These are phyloP conservation scores for Palaemon carinicauda DNA, from an alignment of 1,140 invertebrate species.

Conservation along the genomic window DNA sequence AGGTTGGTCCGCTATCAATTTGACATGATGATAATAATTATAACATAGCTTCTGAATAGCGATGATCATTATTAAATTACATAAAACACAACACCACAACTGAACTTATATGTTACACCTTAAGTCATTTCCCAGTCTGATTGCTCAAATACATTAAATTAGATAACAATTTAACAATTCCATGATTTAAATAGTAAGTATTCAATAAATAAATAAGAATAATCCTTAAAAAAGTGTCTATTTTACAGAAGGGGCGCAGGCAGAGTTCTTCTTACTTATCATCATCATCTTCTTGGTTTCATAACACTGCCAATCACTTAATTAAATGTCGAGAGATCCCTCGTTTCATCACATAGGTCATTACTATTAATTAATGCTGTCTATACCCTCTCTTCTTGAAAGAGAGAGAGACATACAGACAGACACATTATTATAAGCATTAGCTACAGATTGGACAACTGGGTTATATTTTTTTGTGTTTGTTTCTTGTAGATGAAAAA, in stretches of 20 bases:
- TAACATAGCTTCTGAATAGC: constrained; percentile 43
- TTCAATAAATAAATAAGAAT: constrained; percentile 56
- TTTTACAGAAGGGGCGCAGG: constrained; percentile 44
- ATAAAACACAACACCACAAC: constrained; percentile 49
- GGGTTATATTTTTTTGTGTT: not conserved
- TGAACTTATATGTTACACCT: constrained; percentile 45
- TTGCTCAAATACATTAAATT: constrained; percentile 46
- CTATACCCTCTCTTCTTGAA: not conserved
- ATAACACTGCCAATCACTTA: too few species aligned
- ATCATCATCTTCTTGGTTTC: not conserved
- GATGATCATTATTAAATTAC: constrained; percentile 6
- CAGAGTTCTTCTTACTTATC: not conserved
- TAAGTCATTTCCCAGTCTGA: constrained; percentile 36
- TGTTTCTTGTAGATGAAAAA: constrained; percentile 44
- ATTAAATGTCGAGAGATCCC: not conserved
- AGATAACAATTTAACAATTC: constrained; percentile 56
- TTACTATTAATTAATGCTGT: constrained; percentile 7
- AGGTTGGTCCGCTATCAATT: constrained; percentile 48
- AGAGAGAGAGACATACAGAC: not conserved
- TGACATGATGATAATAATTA: constrained; percentile 26
- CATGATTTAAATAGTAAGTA: constrained; percentile 49
- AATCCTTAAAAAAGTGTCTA: constrained; percentile 44
- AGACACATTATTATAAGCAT: constrained; percentile 7
- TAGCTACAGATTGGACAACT: constrained; percentile 50
- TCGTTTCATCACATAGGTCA: not conserved